Conservation (phyloP, 2,113 vertebrate species). For the Seriola rivoliana region DNA sequence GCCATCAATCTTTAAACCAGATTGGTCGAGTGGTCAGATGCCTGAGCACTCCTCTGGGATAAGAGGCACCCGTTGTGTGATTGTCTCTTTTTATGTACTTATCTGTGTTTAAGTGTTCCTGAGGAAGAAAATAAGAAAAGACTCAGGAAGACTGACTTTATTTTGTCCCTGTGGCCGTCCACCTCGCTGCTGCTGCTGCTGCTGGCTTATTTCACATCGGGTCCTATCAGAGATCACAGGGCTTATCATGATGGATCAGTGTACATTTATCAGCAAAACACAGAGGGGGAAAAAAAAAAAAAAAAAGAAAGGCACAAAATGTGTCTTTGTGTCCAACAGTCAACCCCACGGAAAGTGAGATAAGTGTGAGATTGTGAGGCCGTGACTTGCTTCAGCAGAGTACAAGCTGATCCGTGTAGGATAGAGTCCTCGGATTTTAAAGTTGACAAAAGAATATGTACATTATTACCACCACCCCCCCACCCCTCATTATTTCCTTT, state of each 20-base stretch:
- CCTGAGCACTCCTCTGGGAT: conserved; percentile 88
- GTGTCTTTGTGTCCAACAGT: conserved; percentile 29
- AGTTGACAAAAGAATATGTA: not conserved
- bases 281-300: conserved; percentile 9
- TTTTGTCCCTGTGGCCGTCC: not conserved
- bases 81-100: conserved; percentile 23
- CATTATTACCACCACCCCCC: too few relatives aligned
- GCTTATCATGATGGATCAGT: conserved; percentile 80
- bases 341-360: conserved; percentile 7
- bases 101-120: conserved; percentile 35
- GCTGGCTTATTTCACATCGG: conserved; percentile 68
- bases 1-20: conserved; percentile 88
- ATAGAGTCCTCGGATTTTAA: not conserved
- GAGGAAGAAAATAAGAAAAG: conserved; percentile 7
- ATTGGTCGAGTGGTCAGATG: conserved; percentile 89
- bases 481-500: not conserved
- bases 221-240: conserved; percentile 68
- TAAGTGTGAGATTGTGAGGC: conserved; percentile 20
- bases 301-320: conserved; percentile 36
- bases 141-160: not conserved
- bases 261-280: conserved; percentile 62
- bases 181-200: conserved; percentile 39
- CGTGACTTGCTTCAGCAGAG: not conserved
- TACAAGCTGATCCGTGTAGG: not conserved
- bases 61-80: conserved; percentile 40